Conservation (phyloP, 2,113 vertebrate genomes). For the Strix aluco region DNA sequence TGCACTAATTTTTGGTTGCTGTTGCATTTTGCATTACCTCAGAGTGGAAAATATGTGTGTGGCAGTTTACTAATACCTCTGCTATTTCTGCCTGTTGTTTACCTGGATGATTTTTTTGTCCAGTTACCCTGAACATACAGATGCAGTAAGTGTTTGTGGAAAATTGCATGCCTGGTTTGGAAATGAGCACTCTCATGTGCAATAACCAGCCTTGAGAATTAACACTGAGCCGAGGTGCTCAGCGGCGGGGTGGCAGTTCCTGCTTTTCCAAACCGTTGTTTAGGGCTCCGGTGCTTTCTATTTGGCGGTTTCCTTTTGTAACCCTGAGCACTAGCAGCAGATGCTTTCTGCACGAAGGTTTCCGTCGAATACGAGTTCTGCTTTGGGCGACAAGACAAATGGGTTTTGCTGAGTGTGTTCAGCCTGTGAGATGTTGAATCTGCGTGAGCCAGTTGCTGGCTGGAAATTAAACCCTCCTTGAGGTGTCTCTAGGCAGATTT, state of each 20-base stretch:
- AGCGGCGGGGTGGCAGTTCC: neutral
- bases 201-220: neutral
- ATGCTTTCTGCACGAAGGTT: accelerated
- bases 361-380: accelerated
- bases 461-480: neutral
- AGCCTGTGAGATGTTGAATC: neutral
- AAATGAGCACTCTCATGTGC: neutral
- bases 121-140: neutral
- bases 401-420: neutral
- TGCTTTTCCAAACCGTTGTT: neutral
- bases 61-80: neutral
- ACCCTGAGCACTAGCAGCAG: neutral
- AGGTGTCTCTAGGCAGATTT: neutral
- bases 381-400: neutral
- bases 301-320: neutral
- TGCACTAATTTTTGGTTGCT: neutral
- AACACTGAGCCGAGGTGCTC: neutral
- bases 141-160: neutral
- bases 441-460: neutral
- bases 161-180: accelerated
- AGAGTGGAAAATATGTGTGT: neutral
- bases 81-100: neutral
- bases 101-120: neutral
- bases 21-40: neutral
- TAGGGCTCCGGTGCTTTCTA: accelerated